Evolutionary conservation across 2,113 vertebrate genomes (phyloP), one percentile per base, ranked within the genome.

Genomic region (Colius striatus): DNA sequence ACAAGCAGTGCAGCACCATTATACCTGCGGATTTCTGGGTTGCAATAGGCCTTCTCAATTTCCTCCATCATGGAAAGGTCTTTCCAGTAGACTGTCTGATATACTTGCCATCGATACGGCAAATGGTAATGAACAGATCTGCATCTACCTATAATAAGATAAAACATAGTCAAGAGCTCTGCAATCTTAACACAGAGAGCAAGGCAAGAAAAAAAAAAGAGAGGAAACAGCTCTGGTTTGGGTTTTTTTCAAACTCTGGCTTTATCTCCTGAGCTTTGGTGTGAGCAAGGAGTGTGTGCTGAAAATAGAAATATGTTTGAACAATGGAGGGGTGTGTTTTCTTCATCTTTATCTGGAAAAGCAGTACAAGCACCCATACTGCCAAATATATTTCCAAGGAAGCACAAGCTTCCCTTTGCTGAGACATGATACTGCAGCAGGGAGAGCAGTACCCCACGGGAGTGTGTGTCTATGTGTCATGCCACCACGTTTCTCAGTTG

Each of bases 81-180:
- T 5, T 34, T 94, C 99, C 99, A 99, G 19, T 50, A 94, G 29
- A 67, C 7, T 9, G 70, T 95, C 23, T 95, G 51, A 9, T 94
- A 36, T 18, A 98, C n/a, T 94, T 99, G 98, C 99, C 99, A 99
- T 84, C 97, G 98, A 95, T 99, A 99, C 2, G 99, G 99, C 32
- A 99, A 97, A 68, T 96, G 90, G 95, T 98, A 99, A 82, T 99
- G 99, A 92, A 98, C 81, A 55, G 94, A 97, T 12, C 8, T 92
- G 93, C 99, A 99, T 83, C 68, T 98, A 18, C 97, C 99, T 99
- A 85, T 20, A 71, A 92, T 14, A 29, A 92, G 34, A 97, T 77
- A 41, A 83, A 80, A 81, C 19, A 85, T 3, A 91, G 57, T 88
- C 22, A 96, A 61, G 32, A 63, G 45, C 17, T 87, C 62, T 63